Base-by-base conservation (phyloP, 2,888 invertebrate species). In the Azorinus chamasolen region DNA sequence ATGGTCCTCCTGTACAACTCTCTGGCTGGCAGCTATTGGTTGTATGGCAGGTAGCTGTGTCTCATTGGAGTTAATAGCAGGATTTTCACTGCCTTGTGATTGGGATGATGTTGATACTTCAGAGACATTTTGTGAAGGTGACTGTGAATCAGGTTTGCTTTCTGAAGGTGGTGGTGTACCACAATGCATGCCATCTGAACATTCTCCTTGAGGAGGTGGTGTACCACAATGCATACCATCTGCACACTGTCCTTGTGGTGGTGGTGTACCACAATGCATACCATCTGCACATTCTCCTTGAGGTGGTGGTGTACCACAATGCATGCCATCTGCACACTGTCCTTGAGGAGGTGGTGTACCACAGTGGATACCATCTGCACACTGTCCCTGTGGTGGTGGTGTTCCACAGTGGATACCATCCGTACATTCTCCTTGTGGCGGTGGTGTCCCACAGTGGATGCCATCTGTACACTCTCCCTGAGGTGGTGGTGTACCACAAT, bases 391-490 rank as follows among this genome's bases (percentile, higher is more conserved):
- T 32, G 78, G 78, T 24, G 73, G 76, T 37, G 72, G 79, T 16
- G 82, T 84, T 1, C 82, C 84, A 83, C 82, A 83, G n/a, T 85
- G 87, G 32, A 73, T 76, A 24, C 82, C 84, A 73, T 85, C 85
- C 39, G 54, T 55, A 59, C 80, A 80, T 45, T 27, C 51, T 4
- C 32, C 32, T 32, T 32, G 5, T 18, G 74, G 71, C 14, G 76
- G 76, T 50, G 68, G 72, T 16, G 77, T 72, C 0, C 72, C 71
- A 78, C 68, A 72, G 43, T 73, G 72, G n/a, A 64, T 68, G 18
- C 64, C 77, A 68, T 78, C 78, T 55, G 64, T 50, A 68, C 77
- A 72, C 37, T 46, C 53, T 43, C 18, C 59, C 18, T 45, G 57
- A 61, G 63, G 73, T n/a, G 79, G 72, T 22, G 78, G 78, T 2